phyloP scores from a whole-genome alignment of 2,113 vertebrate species.

The Cyanoramphus novaezelandiae region DNA sequence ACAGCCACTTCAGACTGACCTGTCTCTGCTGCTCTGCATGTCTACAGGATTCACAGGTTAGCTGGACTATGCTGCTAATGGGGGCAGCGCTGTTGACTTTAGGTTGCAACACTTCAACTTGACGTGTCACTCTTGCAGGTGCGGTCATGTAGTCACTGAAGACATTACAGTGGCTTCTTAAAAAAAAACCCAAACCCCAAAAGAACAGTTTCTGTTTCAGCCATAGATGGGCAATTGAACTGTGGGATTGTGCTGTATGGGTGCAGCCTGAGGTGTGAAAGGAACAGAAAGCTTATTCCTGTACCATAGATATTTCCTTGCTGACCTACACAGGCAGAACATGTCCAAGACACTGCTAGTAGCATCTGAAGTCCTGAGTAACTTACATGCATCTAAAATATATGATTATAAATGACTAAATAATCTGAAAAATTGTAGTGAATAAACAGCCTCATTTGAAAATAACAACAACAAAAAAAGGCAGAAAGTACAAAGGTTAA shows the following conservation, averaged over 20 bases:
- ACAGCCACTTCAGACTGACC: neutral
- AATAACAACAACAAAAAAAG: neutral
- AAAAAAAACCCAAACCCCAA: neutral
- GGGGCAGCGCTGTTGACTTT: neutral
- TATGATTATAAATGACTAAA: neutral
- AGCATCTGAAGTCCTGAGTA: neutral
- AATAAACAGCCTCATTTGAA: neutral
- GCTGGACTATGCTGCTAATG: neutral
- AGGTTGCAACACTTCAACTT: neutral
- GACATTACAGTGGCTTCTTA: neutral
- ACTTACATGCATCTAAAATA: neutral
- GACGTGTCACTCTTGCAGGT: neutral
- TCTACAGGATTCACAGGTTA: neutral
- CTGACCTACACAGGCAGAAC: neutral
- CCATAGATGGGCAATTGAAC: neutral
- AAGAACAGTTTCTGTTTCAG: neutral
- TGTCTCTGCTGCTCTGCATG: neutral
- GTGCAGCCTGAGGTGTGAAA: neutral
- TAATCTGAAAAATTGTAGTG: neutral
- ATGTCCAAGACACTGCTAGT: too few species aligned
- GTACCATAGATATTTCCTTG: neutral
- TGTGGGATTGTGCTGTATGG: rapidly evolving
- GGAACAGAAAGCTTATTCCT: neutral
- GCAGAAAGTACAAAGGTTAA: neutral
- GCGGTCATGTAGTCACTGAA: neutral